Base-by-base conservation (phyloP, 2,797 vertebrate species). In the Lepilemur septentrionalis region DNA sequence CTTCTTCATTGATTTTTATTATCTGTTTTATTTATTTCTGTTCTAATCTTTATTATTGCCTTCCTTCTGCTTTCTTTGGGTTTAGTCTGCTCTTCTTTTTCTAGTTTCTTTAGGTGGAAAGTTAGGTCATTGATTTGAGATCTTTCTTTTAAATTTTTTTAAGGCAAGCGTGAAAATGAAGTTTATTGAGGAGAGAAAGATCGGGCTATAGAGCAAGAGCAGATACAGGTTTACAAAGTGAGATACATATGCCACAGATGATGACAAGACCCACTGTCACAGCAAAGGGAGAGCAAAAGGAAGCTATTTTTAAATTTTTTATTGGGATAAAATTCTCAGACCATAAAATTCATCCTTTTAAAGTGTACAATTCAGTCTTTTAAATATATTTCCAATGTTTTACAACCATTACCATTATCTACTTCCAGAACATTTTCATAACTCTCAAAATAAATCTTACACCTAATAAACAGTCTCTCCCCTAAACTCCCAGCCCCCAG, bases 371-470 rank as follows among this genome's bases (percentile, higher is more conserved):
- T 90, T 89, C 30, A 41, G 9, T 90, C 17, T 69, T 96, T 94
- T 92, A 18, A 73, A 38, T 92, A 32, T 95, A 87, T 80, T 94
- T 73, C n/a, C 81, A 90, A n/a, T 88, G 35, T 73, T 86, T 90
- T 67, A 14, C 38, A 83, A 63, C 8, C 25, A 69, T 75, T 46
- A n/a, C 1, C 22, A 63, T 46, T 83, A 43, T 57, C 23, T 93
- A 83, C 82, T 88, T 87, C 72, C 61, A 82, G 61, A 91, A 88
- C 14, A 69, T 86, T 89, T 95, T 89, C 30, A 79, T 75, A 55
- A n/a, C n/a, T 7, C 4, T 22, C 55, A 7, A 30, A 82, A 65
- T 23, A 75, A 89, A 81, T 46, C 75, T 13, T 76, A 57, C 69
- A 69, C 46, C 23, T 79, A 88, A 30, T 83, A 73, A 52, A 59